These are phyloP conservation scores for Anthoscopus minutus DNA, from an alignment of 2,113 vertebrate genomes.

Conservation along the genomic window DNA sequence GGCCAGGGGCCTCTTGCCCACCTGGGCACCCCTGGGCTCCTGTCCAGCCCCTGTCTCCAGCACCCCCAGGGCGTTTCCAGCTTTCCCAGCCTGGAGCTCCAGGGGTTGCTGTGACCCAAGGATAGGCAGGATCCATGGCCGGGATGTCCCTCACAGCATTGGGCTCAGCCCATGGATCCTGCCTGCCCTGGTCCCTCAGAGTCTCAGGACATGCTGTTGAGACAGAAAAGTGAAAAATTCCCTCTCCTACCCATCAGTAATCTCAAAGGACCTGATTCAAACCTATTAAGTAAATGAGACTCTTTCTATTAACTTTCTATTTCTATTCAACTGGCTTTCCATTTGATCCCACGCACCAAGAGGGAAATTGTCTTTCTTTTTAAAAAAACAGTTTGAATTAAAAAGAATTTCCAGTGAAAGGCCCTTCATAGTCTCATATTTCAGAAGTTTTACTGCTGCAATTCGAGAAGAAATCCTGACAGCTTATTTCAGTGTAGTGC, in stretches of 20 bases:
- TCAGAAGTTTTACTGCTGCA: neutral
- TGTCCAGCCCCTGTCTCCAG: neutral
- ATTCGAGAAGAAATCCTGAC: neutral
- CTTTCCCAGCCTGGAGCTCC: neutral
- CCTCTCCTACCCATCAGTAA: neutral
- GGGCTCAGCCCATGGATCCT: neutral
- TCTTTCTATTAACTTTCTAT: neutral
- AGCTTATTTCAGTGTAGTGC: neutral
- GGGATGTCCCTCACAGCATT: fast-evolving
- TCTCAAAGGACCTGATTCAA: neutral
- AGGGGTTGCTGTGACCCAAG: neutral
- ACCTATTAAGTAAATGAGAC: neutral
- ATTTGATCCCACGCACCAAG: neutral
- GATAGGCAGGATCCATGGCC: neutral
- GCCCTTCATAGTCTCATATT: neutral
- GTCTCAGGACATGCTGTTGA: neutral
- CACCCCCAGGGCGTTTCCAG: neutral
- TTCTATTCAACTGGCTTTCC: neutral
- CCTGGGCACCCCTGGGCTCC: neutral
- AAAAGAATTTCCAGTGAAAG: neutral
- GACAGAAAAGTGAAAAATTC: neutral
- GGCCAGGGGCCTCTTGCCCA: neutral
- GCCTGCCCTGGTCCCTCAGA: neutral
- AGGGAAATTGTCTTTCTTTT: neutral
- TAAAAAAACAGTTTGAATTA: neutral